Percentiles rank a stretch among this genome's conserved stretches.
These are phyloP conservation scores for Lycorma delicatula DNA, from an alignment of 1,140 invertebrate genomes.

Conservation along the genomic window DNA sequence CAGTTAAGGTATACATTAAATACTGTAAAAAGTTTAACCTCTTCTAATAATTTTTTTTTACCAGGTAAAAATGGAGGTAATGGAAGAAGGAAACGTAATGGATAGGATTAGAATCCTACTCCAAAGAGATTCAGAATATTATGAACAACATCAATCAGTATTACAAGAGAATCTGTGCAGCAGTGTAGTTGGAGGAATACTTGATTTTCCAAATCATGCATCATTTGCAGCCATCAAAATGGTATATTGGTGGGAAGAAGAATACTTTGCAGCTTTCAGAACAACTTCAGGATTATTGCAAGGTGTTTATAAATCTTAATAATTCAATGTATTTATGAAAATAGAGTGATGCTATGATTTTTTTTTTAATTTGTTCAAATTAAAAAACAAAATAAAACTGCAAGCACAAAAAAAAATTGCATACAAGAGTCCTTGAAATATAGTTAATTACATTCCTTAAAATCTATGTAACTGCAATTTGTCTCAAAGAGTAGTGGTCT, in stretches of 20 bases:
- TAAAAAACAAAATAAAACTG: neutral
- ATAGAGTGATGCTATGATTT: too few relatives aligned
- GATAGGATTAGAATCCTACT: constrained; percentile 67
- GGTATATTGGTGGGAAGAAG: constrained; percentile 66
- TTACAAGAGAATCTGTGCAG: constrained; percentile 62
- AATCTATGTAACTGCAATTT: too few relatives aligned
- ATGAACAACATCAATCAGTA: constrained; percentile 67
- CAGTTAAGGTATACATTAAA: too few relatives aligned
- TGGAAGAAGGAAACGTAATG: constrained; percentile 78
- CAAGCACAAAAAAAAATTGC: too few relatives aligned
- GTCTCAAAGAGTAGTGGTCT: too few relatives aligned
- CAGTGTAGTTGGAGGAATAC: constrained; percentile 59
- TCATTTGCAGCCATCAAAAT: constrained; percentile 72
- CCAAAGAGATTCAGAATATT: constrained; percentile 69
- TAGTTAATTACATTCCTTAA: too few relatives aligned
- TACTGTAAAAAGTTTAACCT: too few relatives aligned
- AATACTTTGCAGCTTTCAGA: constrained; percentile 50
- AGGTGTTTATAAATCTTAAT: too few relatives aligned
- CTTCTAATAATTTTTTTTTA: too few relatives aligned
- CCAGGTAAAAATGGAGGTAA: constrained; percentile 69
- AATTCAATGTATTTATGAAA: too few relatives aligned
- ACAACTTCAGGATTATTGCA: constrained; percentile 42
- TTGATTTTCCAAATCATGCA: constrained; percentile 69
- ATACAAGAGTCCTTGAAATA: too few relatives aligned
- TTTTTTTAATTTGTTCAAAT: too few relatives aligned